phyloP scores from a whole-genome alignment of 2,113 vertebrate species.

The Dermatemys mawii region DNA sequence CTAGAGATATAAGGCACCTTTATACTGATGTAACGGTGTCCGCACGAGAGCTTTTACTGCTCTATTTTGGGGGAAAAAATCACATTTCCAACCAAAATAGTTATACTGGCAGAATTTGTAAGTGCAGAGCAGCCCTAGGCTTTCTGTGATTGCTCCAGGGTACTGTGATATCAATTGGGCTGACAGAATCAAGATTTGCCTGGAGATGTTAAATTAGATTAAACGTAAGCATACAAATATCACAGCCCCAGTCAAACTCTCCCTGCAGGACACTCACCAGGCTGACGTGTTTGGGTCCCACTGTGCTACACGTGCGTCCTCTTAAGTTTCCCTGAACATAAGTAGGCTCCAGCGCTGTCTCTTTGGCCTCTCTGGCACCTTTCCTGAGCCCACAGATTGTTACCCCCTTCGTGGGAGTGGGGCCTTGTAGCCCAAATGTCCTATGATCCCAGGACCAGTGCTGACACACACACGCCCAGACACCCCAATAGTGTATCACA shows the following conservation, averaged over 20 bases:
- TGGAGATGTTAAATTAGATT: not conserved
- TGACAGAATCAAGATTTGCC: not conserved
- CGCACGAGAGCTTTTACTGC: not conserved
- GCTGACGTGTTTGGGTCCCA: too few relatives aligned
- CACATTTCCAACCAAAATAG: not conserved
- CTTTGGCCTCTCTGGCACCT: not conserved
- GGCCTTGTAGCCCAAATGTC: not conserved
- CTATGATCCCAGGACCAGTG: not conserved
- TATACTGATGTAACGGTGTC: not conserved
- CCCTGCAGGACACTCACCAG: not conserved
- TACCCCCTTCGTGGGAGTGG: too few relatives aligned
- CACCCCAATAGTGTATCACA: not conserved
- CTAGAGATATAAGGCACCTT: not conserved
- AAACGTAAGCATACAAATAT: not conserved
- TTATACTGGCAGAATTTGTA: not conserved
- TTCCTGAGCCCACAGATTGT: not conserved
- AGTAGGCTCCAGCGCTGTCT: not conserved
- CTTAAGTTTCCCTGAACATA: not conserved
- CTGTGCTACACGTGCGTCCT: not conserved
- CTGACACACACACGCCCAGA: not conserved
- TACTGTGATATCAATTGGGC: not conserved
- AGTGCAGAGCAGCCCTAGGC: not conserved
- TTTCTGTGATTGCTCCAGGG: not conserved
- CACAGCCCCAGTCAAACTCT: not conserved
- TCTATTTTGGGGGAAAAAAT: not conserved